A percentile compares a stretch with the other conserved stretches of the same genome.
Conservation (phyloP, 1,140 invertebrate genomes). For the Copidosoma floridanum region DNA sequence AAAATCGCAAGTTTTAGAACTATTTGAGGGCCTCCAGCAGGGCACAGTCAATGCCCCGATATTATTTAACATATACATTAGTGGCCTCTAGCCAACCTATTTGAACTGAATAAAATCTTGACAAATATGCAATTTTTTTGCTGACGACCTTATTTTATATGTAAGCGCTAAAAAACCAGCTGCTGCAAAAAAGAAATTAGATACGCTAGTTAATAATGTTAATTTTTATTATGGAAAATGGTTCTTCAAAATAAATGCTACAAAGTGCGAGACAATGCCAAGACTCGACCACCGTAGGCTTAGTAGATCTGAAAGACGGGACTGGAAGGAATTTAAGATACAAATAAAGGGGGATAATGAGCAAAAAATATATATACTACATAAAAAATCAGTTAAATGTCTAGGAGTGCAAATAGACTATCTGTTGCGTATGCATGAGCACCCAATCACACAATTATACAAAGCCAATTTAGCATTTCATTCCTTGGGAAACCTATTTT, state of each 20-base stretch:
- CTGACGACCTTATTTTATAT: constrained; percentile 22
- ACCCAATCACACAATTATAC: background rate
- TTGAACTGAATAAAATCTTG: background rate
- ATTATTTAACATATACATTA: background rate
- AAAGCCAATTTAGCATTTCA: background rate
- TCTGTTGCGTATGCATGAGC: background rate
- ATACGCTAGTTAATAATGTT: background rate
- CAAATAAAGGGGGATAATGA: background rate
- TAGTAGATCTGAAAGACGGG: too few species aligned
- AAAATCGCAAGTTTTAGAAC: too few species aligned
- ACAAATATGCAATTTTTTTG: background rate
- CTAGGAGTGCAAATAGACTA: background rate
- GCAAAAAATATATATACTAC: background rate
- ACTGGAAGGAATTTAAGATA: too few species aligned
- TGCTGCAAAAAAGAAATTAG: background rate
- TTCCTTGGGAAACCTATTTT: background rate
- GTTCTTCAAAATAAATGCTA: background rate
- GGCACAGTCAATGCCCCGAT: background rate
- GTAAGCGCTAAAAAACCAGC: background rate
- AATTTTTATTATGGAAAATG: background rate
- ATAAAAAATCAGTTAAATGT: background rate
- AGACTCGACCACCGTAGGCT: too few species aligned
- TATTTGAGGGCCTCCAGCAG: background rate
- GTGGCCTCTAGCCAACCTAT: background rate
- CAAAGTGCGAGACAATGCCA: constrained; percentile 13